Base-by-base conservation (phyloP, 2,113 vertebrate species). In the Callochromis pleurospilus region DNA sequence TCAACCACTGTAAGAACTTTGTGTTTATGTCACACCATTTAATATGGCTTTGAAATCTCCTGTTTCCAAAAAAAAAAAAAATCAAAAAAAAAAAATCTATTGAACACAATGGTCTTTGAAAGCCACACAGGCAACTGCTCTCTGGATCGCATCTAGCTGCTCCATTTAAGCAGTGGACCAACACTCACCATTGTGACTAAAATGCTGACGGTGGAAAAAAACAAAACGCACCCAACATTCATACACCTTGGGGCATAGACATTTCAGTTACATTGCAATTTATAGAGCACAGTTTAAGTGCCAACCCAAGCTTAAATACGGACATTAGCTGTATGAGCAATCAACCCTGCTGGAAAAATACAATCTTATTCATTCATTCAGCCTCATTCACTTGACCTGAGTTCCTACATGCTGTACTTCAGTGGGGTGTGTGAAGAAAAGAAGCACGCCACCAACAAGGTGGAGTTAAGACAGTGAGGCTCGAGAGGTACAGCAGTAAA, bases 311-410 rank as follows among this genome's bases (percentile, higher is more conserved):
- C 62, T 80, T 91, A 62, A 90, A 85, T 80, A 86, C n/a, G 68
- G 88, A 88, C 86, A 89, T 80, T 31, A 82, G 84, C 77, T 45
- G 65, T 82, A 56, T 31, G 62, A 87, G 85, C 45, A 49, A 79
- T 49, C 85, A 49, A 86, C 84, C 90, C n/a, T 1, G 12, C 85
- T 70, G 88, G 79, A 93, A 73, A 94, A 92, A 93, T 95, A 95
- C 95, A 95, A 95, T 94, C 94, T 89, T 91, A 6, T 75, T 91
- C 91, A 94, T 93, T 95, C 88, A 96, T 91, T 92, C 89, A 91
- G 85, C 91, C 89, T 93, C 65, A 73, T 86, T 88, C 87, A 82
- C 89, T 77, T 83, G 82, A 95, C 95, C 96, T 93, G 95, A 96
- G 96, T 94, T 95, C 92, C 92, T 90, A 86, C 85, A 15, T 77